These are phyloP conservation scores for Callocephalon fimbriatum DNA, from an alignment of 2,113 vertebrate genomes.

Conservation along the genomic window DNA sequence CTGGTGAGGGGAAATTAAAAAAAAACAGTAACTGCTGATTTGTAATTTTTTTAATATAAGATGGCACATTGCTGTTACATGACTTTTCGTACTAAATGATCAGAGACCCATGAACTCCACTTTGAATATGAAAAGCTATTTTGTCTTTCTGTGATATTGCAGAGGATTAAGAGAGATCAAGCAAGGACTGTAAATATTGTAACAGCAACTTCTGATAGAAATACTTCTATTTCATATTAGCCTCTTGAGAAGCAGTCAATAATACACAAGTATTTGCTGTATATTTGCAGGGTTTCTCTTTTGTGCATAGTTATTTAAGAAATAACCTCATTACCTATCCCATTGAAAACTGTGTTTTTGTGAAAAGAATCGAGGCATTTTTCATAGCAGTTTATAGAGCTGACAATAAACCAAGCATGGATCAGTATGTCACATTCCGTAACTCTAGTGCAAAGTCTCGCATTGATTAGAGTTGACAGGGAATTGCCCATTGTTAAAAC, in stretches of 20 bases:
- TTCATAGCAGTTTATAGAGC: background rate
- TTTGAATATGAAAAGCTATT: background rate
- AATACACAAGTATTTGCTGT: background rate
- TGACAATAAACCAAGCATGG: background rate
- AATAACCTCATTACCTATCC: background rate
- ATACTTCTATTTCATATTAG: background rate
- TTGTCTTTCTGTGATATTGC: background rate
- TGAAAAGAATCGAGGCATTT: background rate
- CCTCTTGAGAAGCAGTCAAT: background rate
- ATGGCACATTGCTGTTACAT: background rate
- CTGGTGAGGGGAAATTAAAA: background rate
- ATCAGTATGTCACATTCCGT: background rate
- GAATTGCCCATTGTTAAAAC: constrained; percentile 59
- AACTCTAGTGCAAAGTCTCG: background rate
- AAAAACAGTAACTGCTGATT: background rate
- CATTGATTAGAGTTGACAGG: constrained; percentile 21
- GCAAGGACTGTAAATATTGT: background rate
- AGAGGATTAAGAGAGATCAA: background rate
- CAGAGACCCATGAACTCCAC: background rate
- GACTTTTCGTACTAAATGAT: background rate
- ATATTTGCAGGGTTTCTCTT: background rate
- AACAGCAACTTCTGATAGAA: background rate
- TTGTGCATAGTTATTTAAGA: background rate
- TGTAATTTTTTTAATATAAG: background rate
- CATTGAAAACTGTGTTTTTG: background rate